Base-by-base conservation (phyloP, 2,888 invertebrate species). In the Shargacucullia verbasci region DNA sequence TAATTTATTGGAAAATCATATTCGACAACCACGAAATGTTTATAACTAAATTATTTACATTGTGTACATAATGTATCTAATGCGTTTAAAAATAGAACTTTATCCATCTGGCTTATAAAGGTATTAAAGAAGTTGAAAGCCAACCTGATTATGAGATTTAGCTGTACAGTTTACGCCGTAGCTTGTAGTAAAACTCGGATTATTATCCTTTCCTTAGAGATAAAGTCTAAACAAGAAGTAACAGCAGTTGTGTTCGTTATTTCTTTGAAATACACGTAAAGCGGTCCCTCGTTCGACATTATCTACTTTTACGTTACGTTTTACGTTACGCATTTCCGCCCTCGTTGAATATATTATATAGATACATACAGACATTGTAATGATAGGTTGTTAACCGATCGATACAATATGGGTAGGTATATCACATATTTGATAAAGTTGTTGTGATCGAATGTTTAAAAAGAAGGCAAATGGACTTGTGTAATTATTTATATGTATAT, bases 1-100 rank as follows among this genome's bases (percentile, higher is more conserved):
- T 69, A 72, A 73, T 70, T 73, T 71, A 81, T 73, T 69, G 68
- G 68, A 78, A 77, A 73, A 70, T 76, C 61, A 76, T 70, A 72
- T 66, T 70, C 59, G 52, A 53, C 57, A 53, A 76, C 73, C 76
- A 56, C 74, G 60, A 70, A 73, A 75, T 70, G 65, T 76, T 72
- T 58, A 74, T 47, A 64, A 71, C 74, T 64, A 61, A 68, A 73
- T 71, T 71, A 73, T 56, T 52, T 48, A 67, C 64, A 64, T 47
- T 67, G 67, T 67, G 63, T 27, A 15, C 49, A 67, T 53, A 63
- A 58, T 69, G 69, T 69, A n/a, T n/a, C n/a, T n/a, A 53, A 50
- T 49, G 48, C 35, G 49, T 20, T 63, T 69, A 54, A 47, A 55
- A 58, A 41, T 67, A 69, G 45, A 49, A 44, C 50, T 50, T 46